A percentile compares a stretch with the other conserved stretches of the same genome.
Evolutionary conservation across 2,888 invertebrate genomes (phyloP).

Genomic region (Tholera decimalis): DNA sequence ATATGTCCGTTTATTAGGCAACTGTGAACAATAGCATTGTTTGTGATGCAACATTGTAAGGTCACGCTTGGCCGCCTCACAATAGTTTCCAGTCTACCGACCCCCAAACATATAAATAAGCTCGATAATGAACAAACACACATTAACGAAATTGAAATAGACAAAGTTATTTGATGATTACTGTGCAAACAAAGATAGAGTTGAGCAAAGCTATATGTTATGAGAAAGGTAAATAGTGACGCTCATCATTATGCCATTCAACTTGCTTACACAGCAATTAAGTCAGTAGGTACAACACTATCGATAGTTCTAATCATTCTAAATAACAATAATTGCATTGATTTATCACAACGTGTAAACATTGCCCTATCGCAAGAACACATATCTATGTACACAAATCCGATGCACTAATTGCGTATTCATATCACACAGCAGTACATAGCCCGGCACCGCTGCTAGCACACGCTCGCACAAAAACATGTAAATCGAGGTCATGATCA

Average conservation of each 20-base stretch:
- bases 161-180: slow-evolving; percentile 29
- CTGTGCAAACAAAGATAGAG: slow-evolving; percentile 4
- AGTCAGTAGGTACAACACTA: neutral
- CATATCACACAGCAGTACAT: slow-evolving; percentile 69
- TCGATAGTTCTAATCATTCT: slow-evolving; percentile 1
- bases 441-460: slow-evolving; percentile 66
- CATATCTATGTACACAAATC: slow-evolving; percentile 17
- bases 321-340: slow-evolving; percentile 29
- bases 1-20: slow-evolving; percentile 55
- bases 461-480: slow-evolving; percentile 68
- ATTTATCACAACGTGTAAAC: slow-evolving; percentile 29
- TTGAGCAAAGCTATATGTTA: neutral
- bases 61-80: slow-evolving; percentile 69
- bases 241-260: slow-evolving; percentile 7
- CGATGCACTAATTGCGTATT: slow-evolving; percentile 30
- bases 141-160: slow-evolving; percentile 15
- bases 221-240: slow-evolving; percentile 14
- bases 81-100: slow-evolving; percentile 75
- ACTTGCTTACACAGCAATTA: neutral
- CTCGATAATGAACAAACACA: slow-evolving; percentile 37
- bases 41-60: slow-evolving; percentile 65
- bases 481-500: slow-evolving; percentile 85
- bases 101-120: slow-evolving; percentile 57
- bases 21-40: slow-evolving; percentile 66
- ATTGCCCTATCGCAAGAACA: slow-evolving; percentile 14